phyloP scores from a whole-genome alignment of 2,888 invertebrate genomes.

The Heliconius charithonia region DNA sequence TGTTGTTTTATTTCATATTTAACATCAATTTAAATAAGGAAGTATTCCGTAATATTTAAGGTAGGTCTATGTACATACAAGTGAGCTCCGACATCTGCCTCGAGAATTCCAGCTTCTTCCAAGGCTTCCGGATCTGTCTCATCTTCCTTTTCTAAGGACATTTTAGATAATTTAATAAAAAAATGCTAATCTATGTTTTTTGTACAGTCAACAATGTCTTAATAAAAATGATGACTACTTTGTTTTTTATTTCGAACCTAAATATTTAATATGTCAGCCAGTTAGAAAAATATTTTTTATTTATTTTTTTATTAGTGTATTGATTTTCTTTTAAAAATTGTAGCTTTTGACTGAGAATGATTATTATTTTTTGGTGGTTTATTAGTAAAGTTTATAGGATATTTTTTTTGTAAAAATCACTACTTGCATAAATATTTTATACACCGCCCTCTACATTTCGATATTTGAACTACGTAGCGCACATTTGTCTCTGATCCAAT shows the following conservation, averaged over 20 bases:
- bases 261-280: background rate
- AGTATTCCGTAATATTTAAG: background rate
- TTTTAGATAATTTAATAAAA: conserved; percentile 44
- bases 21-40: no score
- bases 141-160: conserved; percentile 51
- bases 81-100: conserved; percentile 76
- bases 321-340: background rate
- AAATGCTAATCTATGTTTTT: background rate
- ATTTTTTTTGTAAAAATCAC: background rate
- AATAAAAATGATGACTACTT: background rate
- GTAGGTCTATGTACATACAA: conserved; percentile 60
- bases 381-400: background rate
- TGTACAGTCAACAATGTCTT: background rate
- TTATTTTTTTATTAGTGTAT: background rate
- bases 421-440: background rate
- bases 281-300: background rate
- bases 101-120: conserved; percentile 74
- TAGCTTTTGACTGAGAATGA: background rate
- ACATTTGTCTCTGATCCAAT: background rate
- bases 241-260: background rate
- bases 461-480: background rate
- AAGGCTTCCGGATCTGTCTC: conserved; percentile 60
- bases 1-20: no score
- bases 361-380: background rate
- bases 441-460: background rate